Base-by-base conservation (phyloP, 1,140 invertebrate species). In the Mycetomoellerius zeteki region DNA sequence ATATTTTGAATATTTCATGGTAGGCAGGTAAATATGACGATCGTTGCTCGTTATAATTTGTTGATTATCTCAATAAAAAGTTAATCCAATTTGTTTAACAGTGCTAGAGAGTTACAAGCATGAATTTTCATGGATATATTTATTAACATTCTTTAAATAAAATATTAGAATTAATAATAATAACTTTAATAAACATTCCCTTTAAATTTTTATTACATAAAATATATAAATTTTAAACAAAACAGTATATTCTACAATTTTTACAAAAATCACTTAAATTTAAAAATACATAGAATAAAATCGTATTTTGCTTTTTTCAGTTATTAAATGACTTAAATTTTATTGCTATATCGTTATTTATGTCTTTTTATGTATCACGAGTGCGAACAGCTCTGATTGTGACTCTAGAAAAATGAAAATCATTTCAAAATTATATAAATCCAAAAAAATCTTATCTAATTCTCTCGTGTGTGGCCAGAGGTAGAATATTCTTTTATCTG, bases 11-110 rank as follows among this genome's bases (percentile, higher is more conserved):
- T 37, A 24, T 69, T 24, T 37, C 21, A 8, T 12, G 64, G 14
- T 10, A 10, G 27, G 12, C 3, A 3, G 43, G 3, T 43, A 43
- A 43, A 43, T 8, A 21, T 0, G 37, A 47, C 37, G 24, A 75
- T 75, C 30, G 24, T 58, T n/a, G 60, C 43, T 67, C 47, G 64
- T 80, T 80, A 67, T 24, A 69, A 69, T 80, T 69, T 37, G 16
- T 33, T 47, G 14, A 80, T 80, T 69, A 80, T 33, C n/a, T 24
- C 2, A 12, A 7, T 30, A 37, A 54, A 60, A 58, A 73, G 58
- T 82, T 58, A 58, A 82, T 72, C 27, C 16, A 73, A 73, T 82
- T 81, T 72, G 16, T 54, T 54, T 54, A 56, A 56, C n/a, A 8
- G 54, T 8, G n/a, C 54, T 56, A 21, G 7, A 56, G 52, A 54